A percentile compares a stretch with the other conserved stretches of the same genome.
These are phyloP conservation scores for Parotocinclus haroldoi DNA, from an alignment of 2,797 vertebrate genomes.

Conservation along the genomic window DNA sequence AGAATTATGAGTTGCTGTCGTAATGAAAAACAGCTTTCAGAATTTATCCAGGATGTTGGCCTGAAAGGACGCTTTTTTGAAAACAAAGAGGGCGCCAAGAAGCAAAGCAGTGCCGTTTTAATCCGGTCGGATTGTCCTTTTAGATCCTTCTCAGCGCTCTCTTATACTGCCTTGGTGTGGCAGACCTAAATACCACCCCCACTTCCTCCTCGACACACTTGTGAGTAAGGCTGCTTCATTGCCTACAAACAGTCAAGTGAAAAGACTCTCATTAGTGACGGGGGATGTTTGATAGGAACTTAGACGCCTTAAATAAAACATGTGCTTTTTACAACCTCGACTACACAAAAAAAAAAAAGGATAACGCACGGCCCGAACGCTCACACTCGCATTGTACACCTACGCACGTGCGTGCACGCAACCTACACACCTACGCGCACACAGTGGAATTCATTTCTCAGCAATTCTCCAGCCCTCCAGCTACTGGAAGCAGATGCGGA, in stretches of 20 bases:
- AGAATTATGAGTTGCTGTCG: slow-evolving; percentile 60
- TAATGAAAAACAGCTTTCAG: slow-evolving; percentile 66
- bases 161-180: slow-evolving; percentile 41
- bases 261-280: slow-evolving; percentile 61
- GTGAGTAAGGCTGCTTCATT: slow-evolving; percentile 59
- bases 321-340: slow-evolving; percentile 1
- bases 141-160: slow-evolving; percentile 51
- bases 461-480: slow-evolving; percentile 71
- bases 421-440: too few species aligned
- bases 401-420: slow-evolving; percentile 57
- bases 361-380: slow-evolving; percentile 23
- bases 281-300: slow-evolving; percentile 57
- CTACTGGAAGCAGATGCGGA: slow-evolving; percentile 71
- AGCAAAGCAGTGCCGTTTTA: slow-evolving; percentile 47
- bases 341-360: slow-evolving; percentile 1
- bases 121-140: slow-evolving; percentile 59
- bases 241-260: slow-evolving; percentile 54
- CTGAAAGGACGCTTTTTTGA: slow-evolving; percentile 52
- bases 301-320: neutral
- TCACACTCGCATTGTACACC: slow-evolving; percentile 44
- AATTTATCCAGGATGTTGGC: slow-evolving; percentile 59
- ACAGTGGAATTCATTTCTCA: slow-evolving; percentile 71
- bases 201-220: slow-evolving; percentile 39
- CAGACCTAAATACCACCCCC: slow-evolving; percentile 41
- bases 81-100: neutral